Evolutionary conservation across 2,113 vertebrate genomes (phyloP).

Genomic region (Lipophrys pholis): DNA sequence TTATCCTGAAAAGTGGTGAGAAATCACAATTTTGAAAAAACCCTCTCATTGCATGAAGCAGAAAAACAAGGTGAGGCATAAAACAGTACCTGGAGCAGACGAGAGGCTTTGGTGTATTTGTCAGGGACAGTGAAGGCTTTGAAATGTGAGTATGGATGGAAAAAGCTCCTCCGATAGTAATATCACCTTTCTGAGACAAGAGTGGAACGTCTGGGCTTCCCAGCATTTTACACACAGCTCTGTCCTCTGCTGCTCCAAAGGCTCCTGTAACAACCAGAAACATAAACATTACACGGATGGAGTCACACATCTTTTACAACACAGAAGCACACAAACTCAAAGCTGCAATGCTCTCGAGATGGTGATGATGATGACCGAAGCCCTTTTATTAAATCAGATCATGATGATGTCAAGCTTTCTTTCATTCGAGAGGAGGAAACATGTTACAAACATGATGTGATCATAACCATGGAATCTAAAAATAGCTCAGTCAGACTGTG

Average conservation of each 20-base stretch:
- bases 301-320: slow-evolving; percentile 40
- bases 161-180: slow-evolving; percentile 80
- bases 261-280: slow-evolving; percentile 44
- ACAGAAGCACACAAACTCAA: not conserved
- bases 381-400: slow-evolving; percentile 26
- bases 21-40: not conserved
- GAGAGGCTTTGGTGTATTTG: slow-evolving; percentile 61
- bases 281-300: slow-evolving; percentile 29
- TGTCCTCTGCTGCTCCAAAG: slow-evolving; percentile 37
- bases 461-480: no score
- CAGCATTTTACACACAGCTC: slow-evolving; percentile 61
- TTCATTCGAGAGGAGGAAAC: no score
- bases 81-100: slow-evolving; percentile 75
- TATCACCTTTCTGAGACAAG: slow-evolving; percentile 74
- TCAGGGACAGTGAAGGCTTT: slow-evolving; percentile 55
- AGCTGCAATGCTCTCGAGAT: slow-evolving; percentile 30
- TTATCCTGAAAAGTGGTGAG: slow-evolving; percentile 66
- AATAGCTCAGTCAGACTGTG: no score
- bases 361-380: slow-evolving; percentile 14
- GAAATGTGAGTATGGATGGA: slow-evolving; percentile 74
- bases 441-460: no score
- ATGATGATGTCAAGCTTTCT: slow-evolving; percentile 22
- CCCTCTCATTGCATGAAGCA: not conserved
- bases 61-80: not conserved
- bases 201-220: slow-evolving; percentile 75